Base-by-base conservation (phyloP, 2,888 invertebrate genomes). In the Sesia apiformis region DNA sequence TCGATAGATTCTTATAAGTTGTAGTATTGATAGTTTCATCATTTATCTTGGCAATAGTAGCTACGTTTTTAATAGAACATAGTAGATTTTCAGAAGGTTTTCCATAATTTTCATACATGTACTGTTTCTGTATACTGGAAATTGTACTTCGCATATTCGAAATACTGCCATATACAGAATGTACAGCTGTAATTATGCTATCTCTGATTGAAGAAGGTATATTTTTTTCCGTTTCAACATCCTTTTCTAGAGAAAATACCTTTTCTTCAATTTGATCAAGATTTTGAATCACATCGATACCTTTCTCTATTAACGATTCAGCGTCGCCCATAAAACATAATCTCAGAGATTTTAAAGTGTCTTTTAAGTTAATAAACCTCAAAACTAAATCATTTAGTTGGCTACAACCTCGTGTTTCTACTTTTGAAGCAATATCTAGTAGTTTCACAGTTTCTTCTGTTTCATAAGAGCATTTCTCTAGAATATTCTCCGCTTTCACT, bases 61-160 rank as follows among this genome's bases (percentile, higher is more conserved):
- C 57, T 8, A 83, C 51, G 64, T 76, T 74, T 69, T 85, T 89
- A 3, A 88, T 77, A 4, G 82, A 74, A 39, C 61, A 67, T 39
- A 88, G 66, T 54, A 87, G 56, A 4, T 61, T 64, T 69, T 82
- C 78, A 3, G 82, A 80, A 4, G 89, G 88, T 61, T 81, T 78
- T 3, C 85, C 86, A 59, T 84, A 90, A 61, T 87, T 84, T 60
- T 84, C 79, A 59, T 80, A 82, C 79, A 90, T 78, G 49, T 78
- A 84, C 53, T 73, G 78, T 64, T 85, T 88, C 69, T 84, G 86
- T 58, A 88, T 73, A 60, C 81, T 84, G 8, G 83, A 76, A 53
- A 91, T 76, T n/a, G 89, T 83, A 59, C 90, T 81, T 53, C 91
- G 84, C 77, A 91, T 90, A 55, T 90, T 84, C 53, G 90, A 89